Conservation (phyloP, 2,888 invertebrate species). For the Melinaea menophilus region DNA sequence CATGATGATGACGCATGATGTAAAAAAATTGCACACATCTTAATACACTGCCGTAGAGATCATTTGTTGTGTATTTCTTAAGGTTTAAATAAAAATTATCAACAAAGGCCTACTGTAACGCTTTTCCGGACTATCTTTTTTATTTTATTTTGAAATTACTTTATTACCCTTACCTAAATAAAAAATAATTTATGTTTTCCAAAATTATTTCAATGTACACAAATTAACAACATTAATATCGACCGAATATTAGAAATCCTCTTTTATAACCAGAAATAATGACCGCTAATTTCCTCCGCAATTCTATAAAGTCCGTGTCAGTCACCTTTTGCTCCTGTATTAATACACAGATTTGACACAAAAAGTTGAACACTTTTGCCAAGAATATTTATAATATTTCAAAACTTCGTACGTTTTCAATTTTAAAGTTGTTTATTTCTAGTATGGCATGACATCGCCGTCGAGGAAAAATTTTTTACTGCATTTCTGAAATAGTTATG, state of each 20-base stretch:
- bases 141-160: too few relatives aligned
- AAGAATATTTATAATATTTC: background rate
- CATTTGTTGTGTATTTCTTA: conserved; percentile 3
- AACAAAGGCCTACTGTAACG: too few relatives aligned
- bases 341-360: background rate
- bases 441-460: background rate
- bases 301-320: background rate
- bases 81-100: background rate
- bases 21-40: background rate
- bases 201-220: too few relatives aligned
- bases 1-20: too few relatives aligned
- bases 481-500: too few relatives aligned
- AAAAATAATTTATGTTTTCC: too few relatives aligned
- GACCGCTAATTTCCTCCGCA: background rate
- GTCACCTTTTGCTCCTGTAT: conserved; percentile 5
- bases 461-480: background rate
- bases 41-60: background rate
- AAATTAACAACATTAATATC: too few relatives aligned
- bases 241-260: background rate
- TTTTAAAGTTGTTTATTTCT: background rate
- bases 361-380: background rate
- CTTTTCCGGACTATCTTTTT: too few relatives aligned
- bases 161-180: too few relatives aligned
- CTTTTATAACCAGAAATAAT: background rate
- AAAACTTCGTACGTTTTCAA: background rate